Base-by-base conservation (phyloP, 2,888 invertebrate species). In the Ischnura elegans region DNA sequence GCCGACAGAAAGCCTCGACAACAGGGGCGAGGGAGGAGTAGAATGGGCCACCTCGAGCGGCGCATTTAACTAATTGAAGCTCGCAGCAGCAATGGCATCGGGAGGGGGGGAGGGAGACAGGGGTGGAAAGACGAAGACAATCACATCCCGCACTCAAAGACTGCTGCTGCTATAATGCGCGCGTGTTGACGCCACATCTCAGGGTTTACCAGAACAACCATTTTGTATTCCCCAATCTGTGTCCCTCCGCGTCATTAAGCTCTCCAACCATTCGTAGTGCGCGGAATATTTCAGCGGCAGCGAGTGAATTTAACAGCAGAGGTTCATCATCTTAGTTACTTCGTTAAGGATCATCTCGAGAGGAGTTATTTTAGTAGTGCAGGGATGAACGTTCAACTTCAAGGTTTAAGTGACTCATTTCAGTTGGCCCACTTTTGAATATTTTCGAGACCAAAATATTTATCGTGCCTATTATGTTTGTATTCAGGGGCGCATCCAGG, bases 51-150 rank as follows among this genome's bases (percentile, higher is more conserved):
- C 36, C 55, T 55, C 61, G 13, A 16, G 25, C 25, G n/a, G 25
- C 25, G 61, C 90, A 90, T 90, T 90, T 90, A 61, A 90, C 90
- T 90, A 90, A 90, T 90, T 90, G 90, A 66, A 90, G 90, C 76
- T 76, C 36, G 36, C 76, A 76, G 36, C 36, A 25, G 36, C 29
- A 36, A 42, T 43, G 10, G 51, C 51, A 45, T 1, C 85, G 42
- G 45, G 86, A 43, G 85, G 29, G 29, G 85, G 13, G 45, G n/a
- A 46, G 16, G 13, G 46, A n/a, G 46, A 85, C 43, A 43, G n/a
- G 25, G 85, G 42, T 19, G 46, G 19, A n/a, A 61, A 43, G 55
- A 87, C 29, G 55, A 2, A 61, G 61, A 36, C 76, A 76, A 36
- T 76, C 76, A 36, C 76, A 13, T 36, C 76, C 61, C 25, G 13